These are phyloP conservation scores for Heterohyrax brucei DNA, from an alignment of 2,797 vertebrate genomes.

Conservation along the genomic window DNA sequence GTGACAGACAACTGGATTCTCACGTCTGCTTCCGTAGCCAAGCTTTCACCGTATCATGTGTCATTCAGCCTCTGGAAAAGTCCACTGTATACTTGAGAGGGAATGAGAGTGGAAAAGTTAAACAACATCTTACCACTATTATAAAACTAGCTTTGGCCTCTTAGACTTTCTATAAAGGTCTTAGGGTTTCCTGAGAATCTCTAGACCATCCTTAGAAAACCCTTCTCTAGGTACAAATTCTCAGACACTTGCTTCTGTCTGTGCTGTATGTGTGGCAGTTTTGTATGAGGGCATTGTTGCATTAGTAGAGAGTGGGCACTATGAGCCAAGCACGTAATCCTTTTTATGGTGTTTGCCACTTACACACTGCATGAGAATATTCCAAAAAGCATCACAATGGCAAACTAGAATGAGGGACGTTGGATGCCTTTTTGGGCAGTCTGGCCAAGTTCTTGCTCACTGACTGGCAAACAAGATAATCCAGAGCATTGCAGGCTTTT, in stretches of 20 bases:
- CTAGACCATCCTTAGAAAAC: neutral
- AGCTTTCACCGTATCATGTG: neutral
- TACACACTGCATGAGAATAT: neutral
- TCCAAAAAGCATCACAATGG: slow-evolving; percentile 28
- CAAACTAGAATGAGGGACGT: neutral
- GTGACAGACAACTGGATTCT: neutral
- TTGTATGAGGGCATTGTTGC: neutral
- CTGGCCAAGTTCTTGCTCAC: slow-evolving; percentile 61
- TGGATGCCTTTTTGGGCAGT: neutral
- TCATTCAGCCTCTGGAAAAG: neutral
- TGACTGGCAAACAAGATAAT: slow-evolving; percentile 70
- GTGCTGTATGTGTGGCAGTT: neutral
- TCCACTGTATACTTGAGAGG: neutral
- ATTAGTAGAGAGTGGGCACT: slow-evolving; percentile 9
- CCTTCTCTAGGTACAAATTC: neutral
- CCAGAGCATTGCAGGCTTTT: neutral
- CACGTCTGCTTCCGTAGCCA: neutral
- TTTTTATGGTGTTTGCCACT: slow-evolving; percentile 44
- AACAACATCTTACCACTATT: neutral
- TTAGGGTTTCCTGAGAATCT: neutral
- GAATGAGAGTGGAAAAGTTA: neutral
- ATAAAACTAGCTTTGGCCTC: neutral
- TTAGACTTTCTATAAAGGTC: accelerated
- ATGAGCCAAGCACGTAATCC: slow-evolving; percentile 16
- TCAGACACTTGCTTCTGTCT: neutral